Evolutionary conservation across 2,888 invertebrate genomes (phyloP).

Genomic region (Nymphalis polychloros): DNA sequence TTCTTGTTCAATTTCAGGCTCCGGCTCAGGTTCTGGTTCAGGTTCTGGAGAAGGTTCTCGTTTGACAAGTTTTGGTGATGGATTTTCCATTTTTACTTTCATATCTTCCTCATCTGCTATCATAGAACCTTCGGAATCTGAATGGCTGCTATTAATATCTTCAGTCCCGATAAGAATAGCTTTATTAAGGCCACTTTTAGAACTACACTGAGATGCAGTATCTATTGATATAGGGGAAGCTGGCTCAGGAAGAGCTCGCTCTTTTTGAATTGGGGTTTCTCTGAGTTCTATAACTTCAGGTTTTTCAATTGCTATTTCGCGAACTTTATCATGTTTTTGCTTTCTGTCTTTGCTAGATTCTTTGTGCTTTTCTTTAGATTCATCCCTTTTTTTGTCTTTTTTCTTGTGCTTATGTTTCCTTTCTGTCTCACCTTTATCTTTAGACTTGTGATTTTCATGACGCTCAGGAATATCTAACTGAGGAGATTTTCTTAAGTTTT

Average conservation of each 20-base stretch:
- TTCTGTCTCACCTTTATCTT: slow-evolving; percentile 78
- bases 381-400: slow-evolving; percentile 85
- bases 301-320: slow-evolving; percentile 74
- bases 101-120: slow-evolving; percentile 70
- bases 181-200: slow-evolving; percentile 72
- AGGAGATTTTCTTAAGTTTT: slow-evolving; percentile 75
- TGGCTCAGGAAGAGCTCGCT: slow-evolving; percentile 64
- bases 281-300: slow-evolving; percentile 73
- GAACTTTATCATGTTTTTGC: slow-evolving; percentile 79
- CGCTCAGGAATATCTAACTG: slow-evolving; percentile 61
- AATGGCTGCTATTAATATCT: slow-evolving; percentile 69
- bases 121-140: slow-evolving; percentile 73
- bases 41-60: slow-evolving; percentile 51
- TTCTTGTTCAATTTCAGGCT: slow-evolving; percentile 60
- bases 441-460: slow-evolving; percentile 65
- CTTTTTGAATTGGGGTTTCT: slow-evolving; percentile 70
- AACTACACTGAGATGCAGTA: slow-evolving; percentile 77
- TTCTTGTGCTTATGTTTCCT: slow-evolving; percentile 84
- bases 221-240: slow-evolving; percentile 77
- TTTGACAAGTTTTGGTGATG: slow-evolving; percentile 61
- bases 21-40: slow-evolving; percentile 50
- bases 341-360: slow-evolving; percentile 78
- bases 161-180: slow-evolving; percentile 61
- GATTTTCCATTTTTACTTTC: slow-evolving; percentile 65
- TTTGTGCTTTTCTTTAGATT: slow-evolving; percentile 83